These are phyloP conservation scores for Orthonychiurus folsomi DNA, from an alignment of 2,888 invertebrate species.

Conservation along the genomic window DNA sequence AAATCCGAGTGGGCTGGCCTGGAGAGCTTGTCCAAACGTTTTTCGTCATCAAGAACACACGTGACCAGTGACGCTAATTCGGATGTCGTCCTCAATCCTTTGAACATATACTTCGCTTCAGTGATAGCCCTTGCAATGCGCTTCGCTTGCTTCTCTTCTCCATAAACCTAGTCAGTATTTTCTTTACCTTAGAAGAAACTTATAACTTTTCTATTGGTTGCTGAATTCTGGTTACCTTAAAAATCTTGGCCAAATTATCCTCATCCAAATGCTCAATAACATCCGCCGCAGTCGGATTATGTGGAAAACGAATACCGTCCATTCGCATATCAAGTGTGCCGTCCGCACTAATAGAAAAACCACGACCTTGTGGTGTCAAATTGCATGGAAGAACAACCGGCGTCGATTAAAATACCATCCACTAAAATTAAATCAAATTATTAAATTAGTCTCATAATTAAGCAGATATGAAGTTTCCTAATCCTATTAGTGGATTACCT, in stretches of 20 bases:
- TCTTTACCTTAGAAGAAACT: not conserved
- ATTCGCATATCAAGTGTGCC: slow-evolving; percentile 93
- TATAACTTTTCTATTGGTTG: not conserved
- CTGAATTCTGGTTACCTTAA: too few relatives aligned
- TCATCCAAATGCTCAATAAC: slow-evolving; percentile 72
- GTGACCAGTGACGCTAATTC: slow-evolving; percentile 70
- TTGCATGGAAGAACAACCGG: slow-evolving; percentile 94
- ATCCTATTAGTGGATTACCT: slow-evolving; percentile 2
- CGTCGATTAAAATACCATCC: slow-evolving; percentile 84
- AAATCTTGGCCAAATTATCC: slow-evolving; percentile 65
- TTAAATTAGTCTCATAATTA: slow-evolving; percentile 1
- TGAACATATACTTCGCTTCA: slow-evolving; percentile 67
- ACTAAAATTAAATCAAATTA: slow-evolving; percentile 49
- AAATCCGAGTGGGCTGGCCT: slow-evolving; percentile 71
- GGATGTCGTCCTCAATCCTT: slow-evolving; percentile 67
- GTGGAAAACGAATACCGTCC: slow-evolving; percentile 64
- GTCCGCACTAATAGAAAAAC: slow-evolving; percentile 75
- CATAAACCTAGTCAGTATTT: slow-evolving; percentile 59
- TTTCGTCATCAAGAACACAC: slow-evolving; percentile 49
- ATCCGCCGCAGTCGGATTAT: slow-evolving; percentile 75
- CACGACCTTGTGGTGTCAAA: slow-evolving; percentile 69
- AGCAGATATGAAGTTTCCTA: not conserved
- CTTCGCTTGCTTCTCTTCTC: slow-evolving; percentile 78
- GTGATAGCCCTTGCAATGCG: slow-evolving; percentile 79
- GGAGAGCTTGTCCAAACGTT: slow-evolving; percentile 61